A percentile compares a stretch with the other conserved stretches of the same genome.
These are phyloP conservation scores for Leptosomus discolor DNA, from an alignment of 2,113 vertebrate genomes.

Conservation along the genomic window DNA sequence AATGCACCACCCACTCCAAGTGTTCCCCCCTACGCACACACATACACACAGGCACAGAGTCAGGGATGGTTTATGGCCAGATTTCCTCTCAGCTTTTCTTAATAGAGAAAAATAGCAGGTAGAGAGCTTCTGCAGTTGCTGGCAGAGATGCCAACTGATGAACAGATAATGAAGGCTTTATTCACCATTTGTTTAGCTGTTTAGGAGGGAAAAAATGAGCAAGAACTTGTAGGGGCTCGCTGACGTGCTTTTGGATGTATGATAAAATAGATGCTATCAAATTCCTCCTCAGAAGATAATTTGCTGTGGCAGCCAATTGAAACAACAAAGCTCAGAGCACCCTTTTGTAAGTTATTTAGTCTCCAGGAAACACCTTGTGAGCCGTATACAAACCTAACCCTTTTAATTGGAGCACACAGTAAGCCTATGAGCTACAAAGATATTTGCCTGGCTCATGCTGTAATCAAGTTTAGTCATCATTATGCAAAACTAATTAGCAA, in stretches of 20 bases:
- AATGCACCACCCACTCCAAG: too few relatives aligned
- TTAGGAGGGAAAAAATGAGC: not conserved
- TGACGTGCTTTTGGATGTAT: not conserved
- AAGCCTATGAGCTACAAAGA: not conserved
- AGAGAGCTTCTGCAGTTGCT: not conserved
- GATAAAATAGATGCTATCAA: not conserved
- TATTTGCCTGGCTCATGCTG: not conserved
- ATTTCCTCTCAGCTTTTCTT: not conserved
- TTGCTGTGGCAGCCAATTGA: not conserved
- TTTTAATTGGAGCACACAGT: not conserved
- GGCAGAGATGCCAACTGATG: not conserved
- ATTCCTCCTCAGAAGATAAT: not conserved
- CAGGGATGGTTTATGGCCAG: not conserved
- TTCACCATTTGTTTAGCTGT: constrained; percentile 10
- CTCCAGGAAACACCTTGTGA: not conserved
- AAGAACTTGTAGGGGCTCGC: not conserved
- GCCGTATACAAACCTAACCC: not conserved
- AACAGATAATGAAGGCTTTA: constrained; percentile 18
- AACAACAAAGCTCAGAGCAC: not conserved
- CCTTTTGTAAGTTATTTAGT: not conserved
- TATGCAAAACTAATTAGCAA: constrained; percentile 63
- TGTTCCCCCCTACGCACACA: too few relatives aligned
- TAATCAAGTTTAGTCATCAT: constrained; percentile 56
- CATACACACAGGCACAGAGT: not conserved
- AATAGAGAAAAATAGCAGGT: not conserved